Evolutionary conservation across 1,140 invertebrate species (phyloP), one percentile per base, ranked within the genome.

Genomic region (Cyrtorhinus lividipennis): DNA sequence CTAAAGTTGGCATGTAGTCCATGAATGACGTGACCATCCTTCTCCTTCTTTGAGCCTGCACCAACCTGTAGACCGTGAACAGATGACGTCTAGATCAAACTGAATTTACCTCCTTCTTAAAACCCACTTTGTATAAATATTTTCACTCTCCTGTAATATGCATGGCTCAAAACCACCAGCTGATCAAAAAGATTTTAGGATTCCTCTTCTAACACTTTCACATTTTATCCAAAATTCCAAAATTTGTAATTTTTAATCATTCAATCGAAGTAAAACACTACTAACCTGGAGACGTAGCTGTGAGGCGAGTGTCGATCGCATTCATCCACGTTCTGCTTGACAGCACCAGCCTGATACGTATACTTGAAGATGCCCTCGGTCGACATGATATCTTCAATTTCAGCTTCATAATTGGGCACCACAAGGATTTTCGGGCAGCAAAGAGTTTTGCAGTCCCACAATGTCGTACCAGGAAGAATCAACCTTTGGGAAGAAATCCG

Each of bases 401-500:
- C 58, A 2, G 58, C 24, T 27, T 59, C 24, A 30, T 24, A 10
- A 26, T 30, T 59, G 24, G 58, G 58, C n/a, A 59, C 38, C 2
- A 59, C 38, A 1, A 59, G 23, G 38, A 59, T n/a, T 30, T 59
- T 26, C 25, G 58, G 24, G n/a, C n/a, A 15, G 24, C n/a, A 27
- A 1, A 24, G 24, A 2, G 26, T n/a, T 3, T 59, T 30, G 26
- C n/a, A 13, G 8, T 59, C 27, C 58, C 58, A 59, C 3, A 26
- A n/a, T 30, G 58, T n/a, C 13, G 24, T 59, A 18, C 27, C 58
- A 2, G 58, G 58, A n/a, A 66, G 60, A 38, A 46, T 22, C 1
- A 66, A 44, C 45, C 61, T 62, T 18, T 66, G 63, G 23, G 56
- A 44, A n/a, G 65, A 26, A 10, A 53, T 5, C 24, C 65, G 44